Evolutionary conservation across 2,113 vertebrate species (phyloP).

Genomic region (Nothoprocta perdicaria): DNA sequence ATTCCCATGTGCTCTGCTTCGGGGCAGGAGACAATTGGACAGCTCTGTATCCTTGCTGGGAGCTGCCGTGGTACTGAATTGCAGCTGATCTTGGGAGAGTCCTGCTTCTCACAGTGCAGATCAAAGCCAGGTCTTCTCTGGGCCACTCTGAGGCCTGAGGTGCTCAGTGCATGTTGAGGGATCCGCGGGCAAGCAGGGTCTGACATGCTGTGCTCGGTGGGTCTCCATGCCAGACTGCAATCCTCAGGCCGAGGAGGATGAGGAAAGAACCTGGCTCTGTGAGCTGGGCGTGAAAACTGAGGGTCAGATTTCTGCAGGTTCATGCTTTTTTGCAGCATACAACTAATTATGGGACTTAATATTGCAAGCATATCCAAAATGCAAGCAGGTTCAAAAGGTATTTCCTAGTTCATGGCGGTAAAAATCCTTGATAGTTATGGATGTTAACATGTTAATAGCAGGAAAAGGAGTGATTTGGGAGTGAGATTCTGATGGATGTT

Average conservation of each 20-base stretch:
- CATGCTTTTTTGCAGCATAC: neutral
- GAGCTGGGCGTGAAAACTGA: accelerated
- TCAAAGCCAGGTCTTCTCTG: neutral
- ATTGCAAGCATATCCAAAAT: neutral
- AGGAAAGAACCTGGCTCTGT: neutral
- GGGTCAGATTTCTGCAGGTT: neutral
- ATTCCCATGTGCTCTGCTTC: accelerated
- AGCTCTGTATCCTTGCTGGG: accelerated
- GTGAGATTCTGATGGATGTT: neutral
- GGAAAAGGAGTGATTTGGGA: neutral
- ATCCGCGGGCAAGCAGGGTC: neutral
- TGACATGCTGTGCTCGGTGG: too few species aligned
- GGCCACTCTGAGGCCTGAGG: neutral
- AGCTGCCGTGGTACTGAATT: accelerated
- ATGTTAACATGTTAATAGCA: neutral
- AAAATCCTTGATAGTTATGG: neutral
- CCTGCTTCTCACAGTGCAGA: neutral
- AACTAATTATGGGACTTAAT: neutral
- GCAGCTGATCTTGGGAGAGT: neutral
- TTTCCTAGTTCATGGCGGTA: neutral
- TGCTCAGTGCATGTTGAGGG: neutral
- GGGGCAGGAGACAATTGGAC: accelerated
- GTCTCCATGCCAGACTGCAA: neutral
- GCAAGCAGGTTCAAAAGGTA: neutral
- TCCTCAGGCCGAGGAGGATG: neutral